These are phyloP conservation scores for Chaetops frenatus DNA, from an alignment of 2,113 vertebrate genomes.

Conservation along the genomic window DNA sequence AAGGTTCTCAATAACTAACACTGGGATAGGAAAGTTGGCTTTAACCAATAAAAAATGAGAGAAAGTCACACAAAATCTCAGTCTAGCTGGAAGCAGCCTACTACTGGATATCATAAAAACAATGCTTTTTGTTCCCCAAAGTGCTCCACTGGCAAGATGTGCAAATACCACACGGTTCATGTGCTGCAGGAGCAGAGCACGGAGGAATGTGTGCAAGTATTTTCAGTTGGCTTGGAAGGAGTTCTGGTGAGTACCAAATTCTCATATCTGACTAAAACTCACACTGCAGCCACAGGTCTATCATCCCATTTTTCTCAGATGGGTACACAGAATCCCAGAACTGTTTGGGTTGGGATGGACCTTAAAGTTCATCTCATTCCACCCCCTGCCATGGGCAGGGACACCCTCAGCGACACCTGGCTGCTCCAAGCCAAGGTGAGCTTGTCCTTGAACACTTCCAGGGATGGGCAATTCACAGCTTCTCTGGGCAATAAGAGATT, in stretches of 20 bases:
- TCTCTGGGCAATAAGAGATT: background rate
- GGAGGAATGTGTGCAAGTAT: background rate
- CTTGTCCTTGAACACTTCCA: background rate
- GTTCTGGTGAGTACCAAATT: background rate
- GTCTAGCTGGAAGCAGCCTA: background rate
- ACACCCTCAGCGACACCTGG: background rate
- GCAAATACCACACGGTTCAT: background rate
- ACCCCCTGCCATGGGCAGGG: background rate
- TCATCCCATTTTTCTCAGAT: background rate
- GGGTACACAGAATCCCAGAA: too few relatives aligned
- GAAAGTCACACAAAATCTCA: background rate
- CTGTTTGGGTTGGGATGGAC: background rate
- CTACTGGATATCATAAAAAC: background rate
- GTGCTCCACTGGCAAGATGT: background rate
- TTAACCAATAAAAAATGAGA: background rate
- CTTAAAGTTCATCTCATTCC: background rate
- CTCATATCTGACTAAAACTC: background rate
- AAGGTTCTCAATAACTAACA: background rate
- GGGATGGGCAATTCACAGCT: background rate
- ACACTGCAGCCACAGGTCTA: background rate
- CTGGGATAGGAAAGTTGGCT: background rate
- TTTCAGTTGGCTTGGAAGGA: background rate
- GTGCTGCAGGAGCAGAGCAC: background rate
- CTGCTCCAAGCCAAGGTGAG: background rate
- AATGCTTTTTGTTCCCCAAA: background rate